Evolutionary conservation across 2,797 vertebrate species (phyloP), one percentile per base, ranked within the genome.

Genomic region (Crenichthys baileyi): DNA sequence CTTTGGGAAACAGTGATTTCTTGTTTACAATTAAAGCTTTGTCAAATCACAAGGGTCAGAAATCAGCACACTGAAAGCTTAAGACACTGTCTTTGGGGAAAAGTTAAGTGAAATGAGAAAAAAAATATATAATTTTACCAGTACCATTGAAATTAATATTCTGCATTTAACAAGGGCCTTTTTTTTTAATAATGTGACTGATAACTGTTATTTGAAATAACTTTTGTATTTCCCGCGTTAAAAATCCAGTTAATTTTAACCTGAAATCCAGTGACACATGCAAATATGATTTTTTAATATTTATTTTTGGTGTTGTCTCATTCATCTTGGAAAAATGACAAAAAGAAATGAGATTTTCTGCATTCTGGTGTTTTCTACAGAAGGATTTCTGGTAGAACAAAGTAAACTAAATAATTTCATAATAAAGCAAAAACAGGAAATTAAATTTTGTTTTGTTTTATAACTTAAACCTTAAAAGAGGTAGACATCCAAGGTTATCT

Each of bases 21-120:
- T 88, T 88, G 80, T 90, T 88, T 92, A 92, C 90, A 93, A 92
- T 92, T 92, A 93, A 90, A 90, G 84, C 82, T 82, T 68, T 79
- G 76, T 85, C 78, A 83, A 89, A 89, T 82, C 88, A 80, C 75
- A 68, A 87, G 85, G 79, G 75, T 76, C 82, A 84, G 76, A 86
- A 89, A 80, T 73, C 75, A 13, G 85, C 83, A 61, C 80, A 85
- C 89, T 85, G 81, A 90, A 92, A 90, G 82, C 78, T 75, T 86
- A 73, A 73, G 67, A 73, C 15, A 7, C 61, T 71, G 74, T 87
- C 88, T 88, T 6, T 41, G 68, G 76, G 83, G 83, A 58, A 67
- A 77, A 70, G 80, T 80, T 86, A 87, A 92, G 91, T 89, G 87
- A 86, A 90, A 80, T 31, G 26, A 80, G 74, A 78, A 85, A 72